Evolutionary conservation across 2,888 invertebrate species (phyloP).

Genomic region (Drosophila anomelani): DNA sequence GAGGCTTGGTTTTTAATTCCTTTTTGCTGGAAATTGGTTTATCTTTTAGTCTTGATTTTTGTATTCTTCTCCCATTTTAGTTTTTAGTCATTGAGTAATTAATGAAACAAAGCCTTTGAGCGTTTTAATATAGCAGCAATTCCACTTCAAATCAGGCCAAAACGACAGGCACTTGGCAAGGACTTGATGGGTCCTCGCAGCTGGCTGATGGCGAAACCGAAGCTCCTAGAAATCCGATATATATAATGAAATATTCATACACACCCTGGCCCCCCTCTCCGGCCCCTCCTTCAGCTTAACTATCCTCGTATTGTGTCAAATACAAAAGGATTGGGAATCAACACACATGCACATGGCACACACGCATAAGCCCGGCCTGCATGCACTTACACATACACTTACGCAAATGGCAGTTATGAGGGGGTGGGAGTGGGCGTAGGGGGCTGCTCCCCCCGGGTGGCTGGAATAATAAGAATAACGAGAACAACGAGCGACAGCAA

Average conservation of each 20-base stretch:
- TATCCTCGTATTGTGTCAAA: conserved; percentile 64
- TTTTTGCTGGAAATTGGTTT: not conserved
- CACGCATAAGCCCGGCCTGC: not conserved
- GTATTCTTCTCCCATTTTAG: not conserved
- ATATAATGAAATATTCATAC: conserved; percentile 77
- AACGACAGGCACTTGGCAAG: conserved; percentile 49
- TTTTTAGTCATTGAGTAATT: conserved; percentile 30
- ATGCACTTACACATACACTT: conserved; percentile 27
- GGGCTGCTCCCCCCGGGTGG: conserved; percentile 10
- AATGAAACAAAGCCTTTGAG: conserved; percentile 22
- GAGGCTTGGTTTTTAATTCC: not conserved
- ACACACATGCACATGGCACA: conserved; percentile 29
- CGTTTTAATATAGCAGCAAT: conserved; percentile 6
- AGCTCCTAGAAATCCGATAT: conserved; percentile 66
- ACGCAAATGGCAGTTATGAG: conserved; percentile 36
- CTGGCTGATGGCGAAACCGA: conserved; percentile 54
- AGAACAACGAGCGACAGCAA: conserved; percentile 59
- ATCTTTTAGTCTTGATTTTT: not conserved
- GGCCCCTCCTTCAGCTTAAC: conserved; percentile 5
- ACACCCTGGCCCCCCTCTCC: conserved; percentile 4
- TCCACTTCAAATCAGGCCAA: conserved; percentile 58
- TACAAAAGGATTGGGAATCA: conserved; percentile 70
- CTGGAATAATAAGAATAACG: conserved; percentile 72
- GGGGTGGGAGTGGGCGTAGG: not conserved
- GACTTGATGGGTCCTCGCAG: conserved; percentile 47